Base-by-base conservation (phyloP, 2,113 vertebrate genomes). In the Sander lucioperca region DNA sequence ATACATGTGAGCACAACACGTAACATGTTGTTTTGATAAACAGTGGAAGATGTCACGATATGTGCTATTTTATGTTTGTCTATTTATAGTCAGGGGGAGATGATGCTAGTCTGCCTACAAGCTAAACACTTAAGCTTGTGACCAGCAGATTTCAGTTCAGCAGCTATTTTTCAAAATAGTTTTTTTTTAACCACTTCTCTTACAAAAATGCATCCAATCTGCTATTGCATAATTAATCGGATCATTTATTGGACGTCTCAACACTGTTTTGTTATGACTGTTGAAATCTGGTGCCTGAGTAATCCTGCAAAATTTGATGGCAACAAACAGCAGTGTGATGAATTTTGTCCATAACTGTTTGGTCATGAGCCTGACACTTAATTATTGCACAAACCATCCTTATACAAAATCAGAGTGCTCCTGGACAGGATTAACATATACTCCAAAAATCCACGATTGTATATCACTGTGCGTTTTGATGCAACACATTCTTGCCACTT, bases 81-180 rank as follows among this genome's bases (percentile, higher is more conserved):
- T 57, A 18, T 16, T 50, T 51, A 67, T 15, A 19, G 23, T 19
- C 61, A 3, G 39, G 13, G 11, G 21, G 14, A 43, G 43, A 43
- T 12, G 12, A 1, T 23, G 39, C 27, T 56, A 23, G 33, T 80
- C 61, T 67, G 62, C 54, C 84, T 45, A 0, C 30, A 21, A 61
- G 81, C 39, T 45, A 45, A 72, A 15, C 21, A 4, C 19, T 70
- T 2, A 53, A 36, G 2, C 71, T 36, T 72, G 72, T 86, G 85
- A 86, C 51, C 69, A 2, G 16, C 0, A 58, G 62, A 3, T 65
- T 71, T 78, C 39, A 19, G 27, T 19, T 45, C 74, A 54, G 33
- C 43, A 62, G 14, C 56, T 65, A n/a, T 1, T 78, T 19, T 53
- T 14, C 47, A 39, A 23, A 50, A 51, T 10, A 3, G 1, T 36